A percentile compares a stretch with the other conserved stretches of the same genome.
These are phyloP conservation scores for Zaprionus taronus DNA, from an alignment of 1,140 invertebrate genomes.

Conservation along the genomic window DNA sequence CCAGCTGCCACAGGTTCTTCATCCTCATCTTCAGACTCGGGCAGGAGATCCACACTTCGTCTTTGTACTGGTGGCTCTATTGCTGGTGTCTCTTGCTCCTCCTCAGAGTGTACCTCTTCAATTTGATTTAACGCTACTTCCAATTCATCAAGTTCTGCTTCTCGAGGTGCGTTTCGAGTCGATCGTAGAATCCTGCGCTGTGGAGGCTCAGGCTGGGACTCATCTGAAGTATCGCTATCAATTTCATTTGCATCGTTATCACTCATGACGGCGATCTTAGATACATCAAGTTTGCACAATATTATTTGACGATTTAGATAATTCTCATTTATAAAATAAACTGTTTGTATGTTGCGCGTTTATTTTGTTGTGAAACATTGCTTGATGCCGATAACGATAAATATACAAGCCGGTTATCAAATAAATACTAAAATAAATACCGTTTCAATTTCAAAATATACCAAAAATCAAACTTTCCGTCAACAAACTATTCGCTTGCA, in stretches of 20 bases:
- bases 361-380: not conserved
- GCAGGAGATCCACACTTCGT: conserved; percentile 12
- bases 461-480: too few relatives aligned
- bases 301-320: not conserved
- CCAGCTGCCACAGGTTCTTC: not conserved
- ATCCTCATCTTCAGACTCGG: not conserved
- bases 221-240: not conserved
- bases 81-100: not conserved
- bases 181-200: not conserved
- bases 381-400: not conserved
- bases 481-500: too few relatives aligned
- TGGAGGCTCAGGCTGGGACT: not conserved
- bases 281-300: not conserved
- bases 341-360: conserved; percentile 1
- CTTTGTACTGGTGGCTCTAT: not conserved
- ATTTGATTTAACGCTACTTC: not conserved
- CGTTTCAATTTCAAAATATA: too few relatives aligned
- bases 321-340: not conserved
- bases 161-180: not conserved
- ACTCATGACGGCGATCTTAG: not conserved
- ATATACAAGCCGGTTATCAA: too few relatives aligned
- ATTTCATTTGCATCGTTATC: not conserved
- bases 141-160: not conserved
- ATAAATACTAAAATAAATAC: too few relatives aligned
- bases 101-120: not conserved